Conservation (phyloP, 2,888 invertebrate genomes). For the Cosmopolites sordidus region DNA sequence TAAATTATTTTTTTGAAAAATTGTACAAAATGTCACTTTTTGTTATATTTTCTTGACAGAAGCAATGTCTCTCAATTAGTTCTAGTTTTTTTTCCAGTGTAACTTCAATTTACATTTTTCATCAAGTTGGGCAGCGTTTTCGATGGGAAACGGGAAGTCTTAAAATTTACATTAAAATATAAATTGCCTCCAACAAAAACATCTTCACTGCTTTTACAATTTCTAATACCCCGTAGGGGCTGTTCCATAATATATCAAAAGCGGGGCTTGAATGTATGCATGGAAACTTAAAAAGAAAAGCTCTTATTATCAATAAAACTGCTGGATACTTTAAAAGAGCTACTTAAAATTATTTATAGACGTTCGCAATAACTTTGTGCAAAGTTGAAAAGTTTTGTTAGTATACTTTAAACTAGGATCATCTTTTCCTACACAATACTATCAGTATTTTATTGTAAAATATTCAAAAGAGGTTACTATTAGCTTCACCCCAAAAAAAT, state of each 20-base stretch:
- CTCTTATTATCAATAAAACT: slow-evolving; percentile 30
- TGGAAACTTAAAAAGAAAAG: slow-evolving; percentile 26
- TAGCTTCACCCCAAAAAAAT: too few species aligned
- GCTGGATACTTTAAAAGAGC: slow-evolving; percentile 24
- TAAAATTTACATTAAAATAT: slow-evolving; percentile 5
- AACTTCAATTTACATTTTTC: neutral
- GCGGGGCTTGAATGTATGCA: slow-evolving; percentile 24
- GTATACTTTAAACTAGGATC: too few species aligned
- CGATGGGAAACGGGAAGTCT: neutral
- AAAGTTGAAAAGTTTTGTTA: slow-evolving; percentile 4
- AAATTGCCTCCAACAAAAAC: slow-evolving; percentile 8
- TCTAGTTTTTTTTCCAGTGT: neutral
- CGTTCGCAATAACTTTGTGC: slow-evolving; percentile 14
- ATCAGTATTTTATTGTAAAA: too few species aligned
- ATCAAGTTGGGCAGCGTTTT: neutral
- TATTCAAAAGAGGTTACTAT: too few species aligned
- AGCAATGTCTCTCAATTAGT: neutral
- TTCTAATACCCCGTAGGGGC: slow-evolving; percentile 19
- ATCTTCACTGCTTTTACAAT: slow-evolving; percentile 15
- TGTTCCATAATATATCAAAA: slow-evolving; percentile 28
- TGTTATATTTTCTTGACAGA: too few species aligned
- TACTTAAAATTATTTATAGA: slow-evolving; percentile 31
- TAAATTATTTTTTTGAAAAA: too few species aligned
- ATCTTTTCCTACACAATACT: too few species aligned
- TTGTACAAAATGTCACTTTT: too few species aligned